These are phyloP conservation scores for Dioctria rufipes DNA, from an alignment of 2,888 invertebrate species.

Conservation along the genomic window DNA sequence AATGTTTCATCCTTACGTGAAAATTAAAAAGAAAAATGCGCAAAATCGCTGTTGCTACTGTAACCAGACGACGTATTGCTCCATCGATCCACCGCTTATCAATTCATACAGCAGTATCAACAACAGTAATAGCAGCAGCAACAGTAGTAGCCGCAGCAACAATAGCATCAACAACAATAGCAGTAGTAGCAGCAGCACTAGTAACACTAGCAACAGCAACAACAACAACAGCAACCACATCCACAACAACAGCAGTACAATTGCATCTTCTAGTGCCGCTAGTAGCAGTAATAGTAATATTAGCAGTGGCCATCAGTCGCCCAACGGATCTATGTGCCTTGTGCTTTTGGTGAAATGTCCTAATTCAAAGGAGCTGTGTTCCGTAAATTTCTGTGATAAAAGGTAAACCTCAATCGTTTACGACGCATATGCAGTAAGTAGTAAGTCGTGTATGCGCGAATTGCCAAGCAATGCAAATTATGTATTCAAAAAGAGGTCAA, in stretches of 20 bases:
- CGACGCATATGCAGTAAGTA: background rate
- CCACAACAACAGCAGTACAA: conserved; percentile 57
- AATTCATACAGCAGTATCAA: conserved; percentile 17
- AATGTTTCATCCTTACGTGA: conserved; percentile 71
- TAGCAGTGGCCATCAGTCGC: conserved; percentile 39
- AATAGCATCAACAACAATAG: conserved; percentile 60
- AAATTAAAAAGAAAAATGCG: conserved; percentile 70
- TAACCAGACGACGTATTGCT: conserved; percentile 40
- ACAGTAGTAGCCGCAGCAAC: conserved; percentile 58
- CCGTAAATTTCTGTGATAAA: conserved; percentile 71
- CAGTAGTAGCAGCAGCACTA: conserved; percentile 57
- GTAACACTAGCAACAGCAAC: conserved; percentile 49
- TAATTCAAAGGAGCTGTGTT: conserved; percentile 71
- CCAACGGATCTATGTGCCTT: conserved; percentile 69
- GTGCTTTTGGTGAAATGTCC: conserved; percentile 72
- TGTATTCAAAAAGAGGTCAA: too few relatives aligned
- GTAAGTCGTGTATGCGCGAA: too few relatives aligned
- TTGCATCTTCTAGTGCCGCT: conserved; percentile 52
- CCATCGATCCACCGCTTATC: conserved; percentile 39
- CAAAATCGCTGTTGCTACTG: conserved; percentile 58
- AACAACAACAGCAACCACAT: conserved; percentile 60
- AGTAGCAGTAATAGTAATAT: conserved; percentile 50
- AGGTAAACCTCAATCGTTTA: conserved; percentile 64
- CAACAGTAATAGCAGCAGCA: conserved; percentile 58
- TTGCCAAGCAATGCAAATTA: too few relatives aligned